Percentiles rank a stretch among this genome's conserved stretches.
These are phyloP conservation scores for Ellobius talpinus DNA, from an alignment of 2,113 vertebrate species.

Conservation along the genomic window DNA sequence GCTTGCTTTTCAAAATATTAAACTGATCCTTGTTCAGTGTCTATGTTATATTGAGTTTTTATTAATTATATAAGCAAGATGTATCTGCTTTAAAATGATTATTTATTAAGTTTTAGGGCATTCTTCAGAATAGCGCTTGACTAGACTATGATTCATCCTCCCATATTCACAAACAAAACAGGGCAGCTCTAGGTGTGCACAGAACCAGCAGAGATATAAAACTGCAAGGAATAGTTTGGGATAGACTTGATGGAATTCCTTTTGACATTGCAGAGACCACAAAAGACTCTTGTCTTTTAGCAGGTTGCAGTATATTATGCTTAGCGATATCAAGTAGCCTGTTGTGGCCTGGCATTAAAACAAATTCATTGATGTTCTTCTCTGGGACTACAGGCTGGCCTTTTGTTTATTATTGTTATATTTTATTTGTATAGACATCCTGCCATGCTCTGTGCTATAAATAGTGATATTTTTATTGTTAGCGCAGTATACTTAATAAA, in stretches of 20 bases:
- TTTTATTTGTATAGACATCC: slow-evolving; percentile 78
- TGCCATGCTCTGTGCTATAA: slow-evolving; percentile 58
- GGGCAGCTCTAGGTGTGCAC: background rate
- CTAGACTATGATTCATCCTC: background rate
- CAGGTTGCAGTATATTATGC: slow-evolving; percentile 32
- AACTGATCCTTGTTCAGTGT: background rate
- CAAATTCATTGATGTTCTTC: slow-evolving; percentile 59
- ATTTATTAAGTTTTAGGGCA: slow-evolving; percentile 4
- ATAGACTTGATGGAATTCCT: background rate
- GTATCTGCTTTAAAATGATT: background rate
- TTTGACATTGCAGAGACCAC: slow-evolving; percentile 3
- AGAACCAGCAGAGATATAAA: background rate
- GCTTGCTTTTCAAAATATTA: background rate
- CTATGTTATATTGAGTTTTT: background rate
- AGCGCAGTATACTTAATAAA: slow-evolving; percentile 79
- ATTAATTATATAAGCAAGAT: background rate
- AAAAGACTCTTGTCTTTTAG: slow-evolving; percentile 52
- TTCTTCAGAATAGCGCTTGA: background rate
- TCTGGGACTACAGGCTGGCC: slow-evolving; percentile 27
- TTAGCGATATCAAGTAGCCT: slow-evolving; percentile 42
- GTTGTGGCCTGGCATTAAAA: slow-evolving; percentile 71
- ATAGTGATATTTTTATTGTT: slow-evolving; percentile 80
- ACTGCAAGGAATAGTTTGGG: slow-evolving; percentile 22
- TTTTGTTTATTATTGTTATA: slow-evolving; percentile 73
- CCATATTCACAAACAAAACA: background rate